Evolutionary conservation across 2,888 invertebrate species (phyloP), one percentile per base, ranked within the genome.

Genomic region (Agelastica alni): DNA sequence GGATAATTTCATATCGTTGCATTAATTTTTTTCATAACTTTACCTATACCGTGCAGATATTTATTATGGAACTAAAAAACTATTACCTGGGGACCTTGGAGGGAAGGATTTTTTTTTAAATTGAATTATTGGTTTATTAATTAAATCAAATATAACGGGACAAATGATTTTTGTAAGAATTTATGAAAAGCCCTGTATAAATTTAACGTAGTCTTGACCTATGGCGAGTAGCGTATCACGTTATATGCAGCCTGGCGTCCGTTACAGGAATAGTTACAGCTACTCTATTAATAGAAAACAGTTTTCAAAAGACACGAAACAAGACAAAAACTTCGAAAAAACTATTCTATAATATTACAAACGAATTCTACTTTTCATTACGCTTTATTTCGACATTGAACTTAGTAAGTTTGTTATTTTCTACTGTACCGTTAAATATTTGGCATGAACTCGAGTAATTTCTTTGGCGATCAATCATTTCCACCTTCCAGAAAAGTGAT

Each of bases 181-280:
- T 30, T 30, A 30, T 1, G 12, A 9, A 30, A 2, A 30, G 30
- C 10, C 39, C 22, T 49, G 28, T 45, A 55, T 53, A 36, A 45
- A 55, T 57, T 59, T 55, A n/a, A 44, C 56, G 43, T 53, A 57
- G 55, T 56, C 61, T 61, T 61, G 61, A 61, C 61, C 61, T 59
- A 61, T 61, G 58, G 56, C 48, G 59, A 58, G 39, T 47, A 17
- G n/a, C n/a, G n/a, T n/a, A n/a, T n/a, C n/a, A n/a, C n/a, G n/a
- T n/a, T n/a, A 41, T 45, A 58, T 32, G 53, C 51, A 48, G 54
- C 54, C 48, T 58, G 54, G 46, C 54, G 55, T 54, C 61, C n/a
- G 43, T 30, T 30, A 30, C 30, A 30, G 51, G 59, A 61, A 61
- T 61, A 61, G 55, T 61, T 58, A 55, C 48, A 59, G 57, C 55